Conservation (phyloP, 2,113 vertebrate genomes). For the Tauraco erythrolophus region DNA sequence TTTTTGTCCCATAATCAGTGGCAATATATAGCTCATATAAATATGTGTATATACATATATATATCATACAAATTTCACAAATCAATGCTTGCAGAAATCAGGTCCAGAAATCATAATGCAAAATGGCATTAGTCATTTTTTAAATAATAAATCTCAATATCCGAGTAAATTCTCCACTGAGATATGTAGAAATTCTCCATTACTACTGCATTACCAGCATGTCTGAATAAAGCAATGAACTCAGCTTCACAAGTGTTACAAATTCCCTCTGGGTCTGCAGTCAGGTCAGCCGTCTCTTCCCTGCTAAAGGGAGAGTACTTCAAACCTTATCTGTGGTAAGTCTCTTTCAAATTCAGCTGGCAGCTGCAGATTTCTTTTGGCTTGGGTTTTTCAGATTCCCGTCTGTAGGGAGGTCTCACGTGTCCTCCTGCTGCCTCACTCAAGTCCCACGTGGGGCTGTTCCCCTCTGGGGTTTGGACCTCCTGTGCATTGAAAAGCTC, state of each 20-base stretch:
- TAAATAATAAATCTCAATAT: not conserved
- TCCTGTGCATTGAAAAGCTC: not conserved
- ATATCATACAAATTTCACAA: not conserved
- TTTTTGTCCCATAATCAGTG: constrained; percentile 10
- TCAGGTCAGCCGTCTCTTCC: not conserved
- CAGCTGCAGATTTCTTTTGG: not conserved
- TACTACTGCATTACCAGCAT: not conserved
- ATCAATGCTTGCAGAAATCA: not conserved
- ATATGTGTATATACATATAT: not conserved
- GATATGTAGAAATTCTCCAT: not conserved
- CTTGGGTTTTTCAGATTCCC: not conserved
- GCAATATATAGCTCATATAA: not conserved
- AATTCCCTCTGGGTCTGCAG: not conserved
- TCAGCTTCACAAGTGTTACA: not conserved
- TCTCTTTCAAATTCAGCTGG: not conserved
- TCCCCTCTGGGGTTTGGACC: not conserved
- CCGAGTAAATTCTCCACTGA: not conserved
- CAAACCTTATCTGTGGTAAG: not conserved
- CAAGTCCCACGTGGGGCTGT: accelerated
- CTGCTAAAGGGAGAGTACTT: not conserved
- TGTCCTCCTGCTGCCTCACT: not conserved
- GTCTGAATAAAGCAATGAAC: not conserved
- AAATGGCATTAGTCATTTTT: not conserved
- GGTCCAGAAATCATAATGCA: too few species aligned
- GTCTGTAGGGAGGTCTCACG: accelerated